Evolutionary conservation across 1,140 invertebrate species (phyloP), one percentile per base, ranked within the genome.

Genomic region (Nasonia longicornis): DNA sequence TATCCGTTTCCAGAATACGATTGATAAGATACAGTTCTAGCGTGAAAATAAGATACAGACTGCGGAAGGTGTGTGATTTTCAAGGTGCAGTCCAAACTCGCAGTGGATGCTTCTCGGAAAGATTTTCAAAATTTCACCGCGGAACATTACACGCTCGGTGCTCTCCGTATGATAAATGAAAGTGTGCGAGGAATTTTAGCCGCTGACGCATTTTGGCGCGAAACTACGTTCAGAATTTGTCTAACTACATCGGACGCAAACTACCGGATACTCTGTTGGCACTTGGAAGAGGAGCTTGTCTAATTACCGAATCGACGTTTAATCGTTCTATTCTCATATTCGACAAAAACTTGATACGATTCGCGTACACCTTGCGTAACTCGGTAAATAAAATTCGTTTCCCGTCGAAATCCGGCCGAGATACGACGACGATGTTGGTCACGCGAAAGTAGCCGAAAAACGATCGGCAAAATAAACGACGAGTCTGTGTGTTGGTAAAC

Each of bases 31-130:
- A 63, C 31, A 3, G 58, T 7, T 7, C 2, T 31, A 4, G 10
- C 1, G 11, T 66, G 16, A 76, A 76, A 45, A 66, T 76, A 42
- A 76, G 73, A 76, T 76, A 75, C 35, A 76, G 63, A 48, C 45
- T 11, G 58, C 16, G 52, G 52, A 75, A 75, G 48, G 73, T 75
- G 26, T 63, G 48, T 63, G 42, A 75, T 58, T 63, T 12, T 31
- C 29, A 31, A 73, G 38, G 38, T 42, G 38, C 38, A 35, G 4
- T 35, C 3, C 6, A 7, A 42, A 42, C 38, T 35, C 31, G 31
- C 31, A 35, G 31, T 35, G 31, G 31, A 35, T 35, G 31, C 31
- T 35, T 35, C 31, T 35, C 31, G 31, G 31, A 35, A 35, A 42
- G 38, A 42, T 42, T 35, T 42, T 42, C 38, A 42, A 42, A 42